Conservation (phyloP, 2,888 invertebrate species). For the Drosophila peninsularis region DNA sequence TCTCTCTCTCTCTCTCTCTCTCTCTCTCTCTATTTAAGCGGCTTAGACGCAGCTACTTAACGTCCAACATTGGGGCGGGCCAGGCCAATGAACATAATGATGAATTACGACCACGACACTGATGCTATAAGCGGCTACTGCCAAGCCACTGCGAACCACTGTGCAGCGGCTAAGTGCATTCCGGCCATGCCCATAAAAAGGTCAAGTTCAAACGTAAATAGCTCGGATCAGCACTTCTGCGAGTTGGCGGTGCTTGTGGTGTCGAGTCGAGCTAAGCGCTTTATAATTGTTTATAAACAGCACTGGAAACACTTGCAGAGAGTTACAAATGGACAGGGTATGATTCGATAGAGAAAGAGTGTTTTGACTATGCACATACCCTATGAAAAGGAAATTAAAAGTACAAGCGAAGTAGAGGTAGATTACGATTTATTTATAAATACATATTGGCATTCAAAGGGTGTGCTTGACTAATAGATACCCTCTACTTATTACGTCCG, state of each 20-base stretch:
- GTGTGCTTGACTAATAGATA: neutral
- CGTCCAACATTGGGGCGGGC: slow-evolving; percentile 35
- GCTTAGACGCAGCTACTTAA: slow-evolving; percentile 61
- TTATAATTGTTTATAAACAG: slow-evolving; percentile 48
- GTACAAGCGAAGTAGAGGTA: neutral
- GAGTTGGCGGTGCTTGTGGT: slow-evolving; percentile 14
- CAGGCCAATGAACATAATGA: slow-evolving; percentile 44
- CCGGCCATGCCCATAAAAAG: slow-evolving; percentile 43
- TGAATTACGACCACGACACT: slow-evolving; percentile 28
- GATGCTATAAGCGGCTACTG: slow-evolving; percentile 38
- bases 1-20: slow-evolving; percentile 12
- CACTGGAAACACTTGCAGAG: slow-evolving; percentile 32
- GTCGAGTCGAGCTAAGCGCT: slow-evolving; percentile 29
- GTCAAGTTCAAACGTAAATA: slow-evolving; percentile 58
- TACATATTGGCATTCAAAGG: neutral
- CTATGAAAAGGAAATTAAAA: neutral
- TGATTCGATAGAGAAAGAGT: neutral
- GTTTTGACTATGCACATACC: neutral
- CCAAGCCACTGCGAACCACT: slow-evolving; percentile 16
- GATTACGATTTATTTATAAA: neutral
- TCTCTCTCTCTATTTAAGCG: slow-evolving; percentile 49
- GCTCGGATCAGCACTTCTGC: slow-evolving; percentile 33
- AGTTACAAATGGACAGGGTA: slow-evolving; percentile 7
- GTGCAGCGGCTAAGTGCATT: slow-evolving; percentile 50
- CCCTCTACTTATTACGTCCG: neutral